phyloP scores from a whole-genome alignment of 35 echinoderm and acorn worm species.

The Lytechinus pictus region DNA sequence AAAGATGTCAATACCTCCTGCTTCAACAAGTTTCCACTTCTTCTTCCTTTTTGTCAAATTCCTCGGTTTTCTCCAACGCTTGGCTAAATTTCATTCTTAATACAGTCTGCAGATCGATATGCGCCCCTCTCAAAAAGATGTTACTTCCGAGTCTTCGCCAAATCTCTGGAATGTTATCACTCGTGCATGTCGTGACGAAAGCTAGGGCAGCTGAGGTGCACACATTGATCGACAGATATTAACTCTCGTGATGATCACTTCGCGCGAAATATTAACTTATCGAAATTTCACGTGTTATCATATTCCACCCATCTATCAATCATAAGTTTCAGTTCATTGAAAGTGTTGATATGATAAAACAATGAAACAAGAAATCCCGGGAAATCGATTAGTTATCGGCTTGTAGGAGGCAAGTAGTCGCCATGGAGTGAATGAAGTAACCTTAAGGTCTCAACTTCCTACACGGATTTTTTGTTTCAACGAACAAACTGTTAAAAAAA shows the following conservation, averaged over 20 bases:
- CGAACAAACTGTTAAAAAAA: neutral
- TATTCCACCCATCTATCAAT: neutral
- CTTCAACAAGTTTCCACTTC: too few species aligned
- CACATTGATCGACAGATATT: neutral
- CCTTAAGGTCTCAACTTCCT: neutral
- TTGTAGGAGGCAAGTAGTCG: neutral
- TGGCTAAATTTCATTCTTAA: neutral
- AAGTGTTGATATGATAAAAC: neutral
- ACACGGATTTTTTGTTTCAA: neutral
- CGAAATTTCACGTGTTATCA: neutral
- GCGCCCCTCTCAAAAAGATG: neutral
- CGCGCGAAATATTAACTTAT: neutral
- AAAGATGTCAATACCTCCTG: too few species aligned
- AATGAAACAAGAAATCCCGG: neutral
- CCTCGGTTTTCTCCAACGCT: neutral
- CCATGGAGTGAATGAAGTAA: neutral
- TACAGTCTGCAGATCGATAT: neutral
- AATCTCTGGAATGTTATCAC: neutral
- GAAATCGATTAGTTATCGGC: neutral
- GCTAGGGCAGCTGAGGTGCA: neutral
- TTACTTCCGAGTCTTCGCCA: neutral
- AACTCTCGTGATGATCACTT: neutral
- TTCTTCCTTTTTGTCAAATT: neutral
- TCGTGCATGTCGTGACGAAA: neutral
- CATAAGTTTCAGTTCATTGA: neutral